A percentile compares a stretch with the other conserved stretches of the same genome.
These are phyloP conservation scores for Caretta caretta DNA, from an alignment of 2,113 vertebrate genomes.

Conservation along the genomic window DNA sequence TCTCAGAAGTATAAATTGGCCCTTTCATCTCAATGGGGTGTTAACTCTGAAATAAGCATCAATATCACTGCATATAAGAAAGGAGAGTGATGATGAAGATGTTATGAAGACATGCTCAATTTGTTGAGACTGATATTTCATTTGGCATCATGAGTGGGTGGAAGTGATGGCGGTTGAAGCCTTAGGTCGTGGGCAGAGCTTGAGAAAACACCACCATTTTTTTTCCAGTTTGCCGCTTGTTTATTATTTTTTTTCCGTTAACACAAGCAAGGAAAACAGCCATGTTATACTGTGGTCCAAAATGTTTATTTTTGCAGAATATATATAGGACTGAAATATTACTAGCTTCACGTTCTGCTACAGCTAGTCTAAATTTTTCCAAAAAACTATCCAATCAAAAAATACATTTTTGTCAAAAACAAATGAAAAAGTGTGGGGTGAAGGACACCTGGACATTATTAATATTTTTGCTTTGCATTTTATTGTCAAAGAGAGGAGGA, in stretches of 20 bases:
- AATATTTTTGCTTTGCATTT: background rate
- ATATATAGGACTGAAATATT: background rate
- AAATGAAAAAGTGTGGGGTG: constrained; percentile 1
- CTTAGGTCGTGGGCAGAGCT: background rate
- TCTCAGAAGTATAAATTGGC: background rate
- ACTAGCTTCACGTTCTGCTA: background rate
- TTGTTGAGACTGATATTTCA: background rate
- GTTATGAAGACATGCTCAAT: background rate
- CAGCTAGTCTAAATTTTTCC: background rate
- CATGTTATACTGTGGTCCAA: background rate
- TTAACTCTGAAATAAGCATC: background rate
- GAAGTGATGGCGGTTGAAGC: background rate
- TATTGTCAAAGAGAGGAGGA: constrained; percentile 21
- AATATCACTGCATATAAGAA: background rate
- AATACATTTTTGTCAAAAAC: background rate
- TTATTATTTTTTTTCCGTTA: background rate
- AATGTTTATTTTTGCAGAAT: background rate
- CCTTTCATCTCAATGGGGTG: background rate
- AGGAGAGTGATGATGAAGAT: constrained; percentile 4
- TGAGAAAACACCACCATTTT: background rate
- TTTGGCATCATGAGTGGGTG: background rate
- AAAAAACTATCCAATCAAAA: background rate
- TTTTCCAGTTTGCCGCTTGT: background rate
- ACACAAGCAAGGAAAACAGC: background rate
- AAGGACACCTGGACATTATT: background rate